Evolutionary conservation across 2,797 vertebrate species (phyloP).

Genomic region (Avahi laniger): DNA sequence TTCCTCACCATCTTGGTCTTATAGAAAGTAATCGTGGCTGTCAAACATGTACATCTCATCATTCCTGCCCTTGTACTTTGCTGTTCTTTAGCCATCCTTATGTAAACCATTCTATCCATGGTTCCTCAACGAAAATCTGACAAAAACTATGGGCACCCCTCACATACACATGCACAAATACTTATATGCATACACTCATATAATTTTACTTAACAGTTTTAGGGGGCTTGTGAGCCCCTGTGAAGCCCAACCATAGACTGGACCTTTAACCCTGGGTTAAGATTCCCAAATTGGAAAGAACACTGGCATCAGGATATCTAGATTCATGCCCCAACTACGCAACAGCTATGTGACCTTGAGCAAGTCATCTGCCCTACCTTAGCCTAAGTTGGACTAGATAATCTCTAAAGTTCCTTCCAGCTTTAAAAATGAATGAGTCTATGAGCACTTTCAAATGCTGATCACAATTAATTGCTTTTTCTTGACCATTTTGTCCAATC

Average conservation of each 20-base stretch:
- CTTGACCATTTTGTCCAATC: not conserved
- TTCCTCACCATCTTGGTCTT: not conserved
- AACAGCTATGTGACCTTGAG: not conserved
- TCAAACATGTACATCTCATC: not conserved
- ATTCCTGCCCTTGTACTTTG: not conserved
- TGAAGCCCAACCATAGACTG: not conserved
- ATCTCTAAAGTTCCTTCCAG: not conserved
- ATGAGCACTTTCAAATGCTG: conserved; percentile 32
- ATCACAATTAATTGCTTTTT: conserved; percentile 17
- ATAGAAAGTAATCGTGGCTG: not conserved
- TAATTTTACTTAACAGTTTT: not conserved
- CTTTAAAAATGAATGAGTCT: not conserved
- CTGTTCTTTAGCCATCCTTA: not conserved
- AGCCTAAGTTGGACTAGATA: not conserved
- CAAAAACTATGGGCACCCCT: not conserved
- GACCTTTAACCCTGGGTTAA: not conserved
- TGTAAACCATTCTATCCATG: not conserved
- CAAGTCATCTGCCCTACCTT: not conserved
- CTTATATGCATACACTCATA: not conserved
- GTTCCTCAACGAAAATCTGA: conserved; percentile 17
- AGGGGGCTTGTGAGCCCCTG: not conserved
- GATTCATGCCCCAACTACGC: not conserved
- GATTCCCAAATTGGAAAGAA: conserved; percentile 25
- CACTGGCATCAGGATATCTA: not conserved
- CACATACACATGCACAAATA: not conserved